These are phyloP conservation scores for Zootermopsis nevadensis DNA, from an alignment of 2,888 invertebrate genomes.

Conservation along the genomic window DNA sequence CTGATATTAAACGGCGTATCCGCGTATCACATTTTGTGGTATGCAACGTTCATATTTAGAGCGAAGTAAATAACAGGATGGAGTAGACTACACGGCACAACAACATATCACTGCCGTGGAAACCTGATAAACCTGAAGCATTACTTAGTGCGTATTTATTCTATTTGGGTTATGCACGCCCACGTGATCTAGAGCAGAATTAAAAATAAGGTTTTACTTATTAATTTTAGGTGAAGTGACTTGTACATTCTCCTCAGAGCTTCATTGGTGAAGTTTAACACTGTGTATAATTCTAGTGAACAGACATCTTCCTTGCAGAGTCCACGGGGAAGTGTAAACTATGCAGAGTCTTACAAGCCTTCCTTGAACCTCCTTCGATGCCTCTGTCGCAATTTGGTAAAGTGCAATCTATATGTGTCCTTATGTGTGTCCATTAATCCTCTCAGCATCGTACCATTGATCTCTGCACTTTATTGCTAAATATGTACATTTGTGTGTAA, in stretches of 20 bases:
- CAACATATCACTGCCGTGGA: no score
- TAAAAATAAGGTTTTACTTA: no score
- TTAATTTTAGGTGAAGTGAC: no score
- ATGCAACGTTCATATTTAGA: no score
- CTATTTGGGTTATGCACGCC: no score
- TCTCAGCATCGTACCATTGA: not conserved
- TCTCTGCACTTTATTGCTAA: not conserved
- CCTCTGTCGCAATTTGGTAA: slow-evolving; percentile 29
- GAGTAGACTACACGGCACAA: no score
- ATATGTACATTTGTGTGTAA: slow-evolving; percentile 21
- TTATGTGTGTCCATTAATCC: slow-evolving; percentile 23
- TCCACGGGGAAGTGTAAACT: slow-evolving; percentile 30
- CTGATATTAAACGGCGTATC: no score
- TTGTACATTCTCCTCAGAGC: slow-evolving; percentile 3
- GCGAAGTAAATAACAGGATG: no score
- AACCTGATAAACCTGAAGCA: no score
- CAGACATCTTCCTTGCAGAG: slow-evolving; percentile 32
- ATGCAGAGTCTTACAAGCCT: slow-evolving; percentile 30
- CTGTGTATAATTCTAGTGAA: slow-evolving; percentile 34
- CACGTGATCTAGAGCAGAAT: no score
- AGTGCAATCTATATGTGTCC: slow-evolving; percentile 24
- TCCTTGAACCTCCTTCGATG: slow-evolving; percentile 34
- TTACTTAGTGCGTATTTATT: no score
- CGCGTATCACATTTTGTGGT: no score
- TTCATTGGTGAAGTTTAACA: slow-evolving; percentile 20